Evolutionary conservation across 2,888 invertebrate species (phyloP).

Genomic region (Argynnis bischoffii): DNA sequence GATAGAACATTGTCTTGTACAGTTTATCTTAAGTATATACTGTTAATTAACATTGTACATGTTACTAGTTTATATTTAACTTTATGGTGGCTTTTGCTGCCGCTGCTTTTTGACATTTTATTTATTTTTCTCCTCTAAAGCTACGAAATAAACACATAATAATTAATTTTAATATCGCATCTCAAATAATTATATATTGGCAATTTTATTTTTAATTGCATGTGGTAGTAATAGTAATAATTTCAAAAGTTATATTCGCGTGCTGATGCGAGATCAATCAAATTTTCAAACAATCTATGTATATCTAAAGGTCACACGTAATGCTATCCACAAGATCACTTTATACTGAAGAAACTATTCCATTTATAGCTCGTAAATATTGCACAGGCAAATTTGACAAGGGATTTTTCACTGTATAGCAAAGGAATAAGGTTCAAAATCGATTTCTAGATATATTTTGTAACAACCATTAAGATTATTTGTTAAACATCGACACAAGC

Average conservation of each 20-base stretch:
- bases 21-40: constrained; percentile 31
- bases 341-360: constrained; percentile 67
- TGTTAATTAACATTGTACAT: constrained; percentile 30
- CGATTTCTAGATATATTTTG: constrained; percentile 35
- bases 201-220: constrained; percentile 8
- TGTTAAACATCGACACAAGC: constrained; percentile 57
- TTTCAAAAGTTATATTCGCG: constrained; percentile 15
- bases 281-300: constrained; percentile 74
- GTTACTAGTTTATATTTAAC: not conserved
- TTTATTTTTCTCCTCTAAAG: too few species aligned
- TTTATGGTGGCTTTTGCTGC: not conserved
- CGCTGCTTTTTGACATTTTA: too few species aligned
- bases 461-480: constrained; percentile 63
- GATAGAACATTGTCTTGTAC: constrained; percentile 36
- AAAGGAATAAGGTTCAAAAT: constrained; percentile 47
- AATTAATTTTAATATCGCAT: too few species aligned
- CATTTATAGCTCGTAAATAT: constrained; percentile 48
- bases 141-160: too few species aligned
- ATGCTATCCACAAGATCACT: constrained; percentile 70
- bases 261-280: constrained; percentile 61
- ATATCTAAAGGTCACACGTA: constrained; percentile 78
- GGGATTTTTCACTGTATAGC: constrained; percentile 44
- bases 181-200: not conserved
- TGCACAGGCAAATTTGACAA: constrained; percentile 32
- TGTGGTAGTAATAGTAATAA: constrained; percentile 9